phyloP scores from a whole-genome alignment of 2,888 invertebrate genomes.

The Leptinotarsa peninsularis region DNA sequence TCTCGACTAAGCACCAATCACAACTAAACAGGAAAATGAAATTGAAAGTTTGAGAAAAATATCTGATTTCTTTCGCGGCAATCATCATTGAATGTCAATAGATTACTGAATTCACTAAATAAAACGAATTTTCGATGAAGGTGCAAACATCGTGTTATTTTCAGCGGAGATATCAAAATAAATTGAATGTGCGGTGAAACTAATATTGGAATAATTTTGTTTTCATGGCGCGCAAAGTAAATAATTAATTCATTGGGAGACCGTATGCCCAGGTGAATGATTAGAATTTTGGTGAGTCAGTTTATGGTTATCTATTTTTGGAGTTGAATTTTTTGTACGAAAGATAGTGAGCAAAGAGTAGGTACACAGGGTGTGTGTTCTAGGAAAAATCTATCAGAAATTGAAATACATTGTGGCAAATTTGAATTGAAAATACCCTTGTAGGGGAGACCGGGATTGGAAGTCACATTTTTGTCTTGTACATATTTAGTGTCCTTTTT shows the following conservation, averaged over 20 bases:
- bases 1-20: background rate
- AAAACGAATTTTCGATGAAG: background rate
- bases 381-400: no score
- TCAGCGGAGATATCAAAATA: constrained; percentile 13
- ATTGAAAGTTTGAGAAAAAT: background rate
- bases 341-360: background rate
- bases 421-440: no score
- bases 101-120: constrained; percentile 2
- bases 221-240: constrained; percentile 6
- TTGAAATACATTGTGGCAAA: no score
- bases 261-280: constrained; percentile 15
- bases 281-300: background rate
- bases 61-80: background rate
- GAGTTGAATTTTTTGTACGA: no score
- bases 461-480: no score
- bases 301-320: background rate
- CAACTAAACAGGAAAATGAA: background rate
- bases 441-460: no score
- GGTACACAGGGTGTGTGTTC: background rate
- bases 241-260: constrained; percentile 2
- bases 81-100: constrained; percentile 2
- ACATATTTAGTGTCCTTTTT: no score
- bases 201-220: constrained; percentile 17
- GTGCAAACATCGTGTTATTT: constrained; percentile 12
- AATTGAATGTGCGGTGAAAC: constrained; percentile 5